These are phyloP conservation scores for Coryphaenoides rupestris DNA, from an alignment of 2,113 vertebrate genomes.

Conservation along the genomic window DNA sequence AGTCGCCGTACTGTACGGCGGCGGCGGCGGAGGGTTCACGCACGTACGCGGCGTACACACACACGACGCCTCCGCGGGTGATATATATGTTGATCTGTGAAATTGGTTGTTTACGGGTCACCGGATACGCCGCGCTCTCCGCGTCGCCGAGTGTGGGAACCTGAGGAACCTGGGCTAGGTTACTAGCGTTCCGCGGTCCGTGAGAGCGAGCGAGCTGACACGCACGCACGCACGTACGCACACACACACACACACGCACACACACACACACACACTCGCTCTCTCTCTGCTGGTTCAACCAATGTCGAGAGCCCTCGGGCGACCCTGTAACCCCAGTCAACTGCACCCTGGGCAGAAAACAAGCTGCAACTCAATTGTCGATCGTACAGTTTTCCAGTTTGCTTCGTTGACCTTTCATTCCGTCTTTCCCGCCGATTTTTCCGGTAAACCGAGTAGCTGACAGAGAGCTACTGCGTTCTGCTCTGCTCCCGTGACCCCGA, in stretches of 20 bases:
- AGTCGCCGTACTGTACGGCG: too few relatives aligned
- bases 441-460: not conserved
- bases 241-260: too few relatives aligned
- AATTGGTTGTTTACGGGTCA: slow-evolving; percentile 56
- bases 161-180: slow-evolving; percentile 50
- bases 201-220: not conserved
- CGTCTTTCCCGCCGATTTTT: not conserved
- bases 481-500: slow-evolving; percentile 20
- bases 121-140: slow-evolving; percentile 47
- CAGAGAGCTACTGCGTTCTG: slow-evolving; percentile 22
- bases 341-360: slow-evolving; percentile 35
- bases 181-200: slow-evolving; percentile 34
- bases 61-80: too few relatives aligned
- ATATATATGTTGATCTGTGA: slow-evolving; percentile 26
- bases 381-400: not conserved
- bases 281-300: slow-evolving; percentile 44
- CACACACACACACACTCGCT: slow-evolving; percentile 1
- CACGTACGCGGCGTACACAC: too few relatives aligned
- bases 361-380: too few relatives aligned
- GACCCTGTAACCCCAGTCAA: slow-evolving; percentile 41
- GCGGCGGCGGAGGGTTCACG: too few relatives aligned
- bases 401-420: slow-evolving; percentile 40
- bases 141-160: slow-evolving; percentile 53
- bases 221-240: too few relatives aligned
- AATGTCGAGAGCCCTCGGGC: slow-evolving; percentile 39